A percentile compares a stretch with the other conserved stretches of the same genome.
Conservation (phyloP, 2,113 vertebrate genomes). For the Prunella fulvescens region DNA sequence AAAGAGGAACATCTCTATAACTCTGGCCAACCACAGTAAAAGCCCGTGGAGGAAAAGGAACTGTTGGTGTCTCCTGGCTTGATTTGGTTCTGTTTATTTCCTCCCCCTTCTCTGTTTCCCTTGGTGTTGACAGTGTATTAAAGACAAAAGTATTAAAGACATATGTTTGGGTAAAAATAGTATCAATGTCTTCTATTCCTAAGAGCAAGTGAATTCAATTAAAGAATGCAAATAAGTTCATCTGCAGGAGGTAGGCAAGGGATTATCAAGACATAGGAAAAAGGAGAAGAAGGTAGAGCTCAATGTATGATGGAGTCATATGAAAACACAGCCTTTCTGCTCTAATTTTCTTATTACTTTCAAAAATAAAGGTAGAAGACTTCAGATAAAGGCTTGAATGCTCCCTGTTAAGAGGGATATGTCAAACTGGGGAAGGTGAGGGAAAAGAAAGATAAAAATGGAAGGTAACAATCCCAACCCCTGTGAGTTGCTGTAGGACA, state of each 20-base stretch:
- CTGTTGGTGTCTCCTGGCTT: background rate
- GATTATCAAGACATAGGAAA: background rate
- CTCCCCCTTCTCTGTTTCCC: background rate
- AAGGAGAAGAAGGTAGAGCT: background rate
- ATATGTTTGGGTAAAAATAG: background rate
- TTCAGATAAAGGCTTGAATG: background rate
- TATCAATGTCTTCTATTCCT: background rate
- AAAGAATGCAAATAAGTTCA: slow-evolving; percentile 1
- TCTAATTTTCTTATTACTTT: background rate
- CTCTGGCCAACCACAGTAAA: background rate
- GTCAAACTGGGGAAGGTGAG: background rate
- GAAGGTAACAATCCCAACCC: background rate
- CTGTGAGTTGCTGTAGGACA: background rate
- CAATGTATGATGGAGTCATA: background rate
- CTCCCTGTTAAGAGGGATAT: background rate
- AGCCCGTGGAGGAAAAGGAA: background rate
- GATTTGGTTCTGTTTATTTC: background rate
- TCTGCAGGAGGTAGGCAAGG: background rate
- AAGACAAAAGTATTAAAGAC: background rate
- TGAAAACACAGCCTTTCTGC: background rate
- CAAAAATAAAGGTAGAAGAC: background rate
- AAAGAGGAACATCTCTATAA: background rate
- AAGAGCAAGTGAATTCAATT: background rate
- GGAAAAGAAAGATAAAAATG: background rate
- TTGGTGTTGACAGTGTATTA: background rate